Evolutionary conservation across 1,140 invertebrate genomes (phyloP).

Genomic region (Solenopsis fugax): DNA sequence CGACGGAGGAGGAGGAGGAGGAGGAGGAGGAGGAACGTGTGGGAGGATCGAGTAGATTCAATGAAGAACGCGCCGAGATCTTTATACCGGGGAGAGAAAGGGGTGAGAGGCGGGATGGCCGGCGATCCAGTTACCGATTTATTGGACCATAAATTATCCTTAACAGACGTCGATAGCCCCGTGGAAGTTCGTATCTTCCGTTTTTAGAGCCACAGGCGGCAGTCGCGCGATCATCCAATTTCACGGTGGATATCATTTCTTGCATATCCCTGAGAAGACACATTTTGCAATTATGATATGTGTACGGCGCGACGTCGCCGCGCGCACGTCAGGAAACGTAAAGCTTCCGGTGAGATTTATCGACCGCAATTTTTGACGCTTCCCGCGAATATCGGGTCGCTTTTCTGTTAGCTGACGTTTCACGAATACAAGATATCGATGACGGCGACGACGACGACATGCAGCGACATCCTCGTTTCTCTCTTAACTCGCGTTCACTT

Average conservation of each 20-base stretch:
- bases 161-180: conserved; percentile 55
- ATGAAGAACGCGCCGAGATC: conserved; percentile 57
- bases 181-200: conserved; percentile 48
- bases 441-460: background rate
- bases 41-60: conserved; percentile 13
- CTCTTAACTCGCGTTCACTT: conserved; percentile 1
- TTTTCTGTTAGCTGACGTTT: conserved; percentile 59
- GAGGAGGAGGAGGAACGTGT: background rate
- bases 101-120: background rate
- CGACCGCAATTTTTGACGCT: conserved; percentile 59
- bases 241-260: conserved; percentile 74
- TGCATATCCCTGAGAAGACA: conserved; percentile 63
- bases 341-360: conserved; percentile 57
- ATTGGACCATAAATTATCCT: conserved; percentile 73
- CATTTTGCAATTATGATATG: conserved; percentile 63
- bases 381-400: conserved; percentile 41
- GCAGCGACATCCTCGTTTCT: background rate
- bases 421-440: conserved; percentile 46
- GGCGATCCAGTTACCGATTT: conserved; percentile 66
- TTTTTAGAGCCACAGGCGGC: conserved; percentile 53
- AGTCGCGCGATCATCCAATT: conserved; percentile 73
- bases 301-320: conserved; percentile 30
- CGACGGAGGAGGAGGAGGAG: too few relatives aligned
- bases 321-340: conserved; percentile 44
- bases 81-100: conserved; percentile 42